Evolutionary conservation across 2,888 invertebrate species (phyloP).

Genomic region (Zootermopsis nevadensis): DNA sequence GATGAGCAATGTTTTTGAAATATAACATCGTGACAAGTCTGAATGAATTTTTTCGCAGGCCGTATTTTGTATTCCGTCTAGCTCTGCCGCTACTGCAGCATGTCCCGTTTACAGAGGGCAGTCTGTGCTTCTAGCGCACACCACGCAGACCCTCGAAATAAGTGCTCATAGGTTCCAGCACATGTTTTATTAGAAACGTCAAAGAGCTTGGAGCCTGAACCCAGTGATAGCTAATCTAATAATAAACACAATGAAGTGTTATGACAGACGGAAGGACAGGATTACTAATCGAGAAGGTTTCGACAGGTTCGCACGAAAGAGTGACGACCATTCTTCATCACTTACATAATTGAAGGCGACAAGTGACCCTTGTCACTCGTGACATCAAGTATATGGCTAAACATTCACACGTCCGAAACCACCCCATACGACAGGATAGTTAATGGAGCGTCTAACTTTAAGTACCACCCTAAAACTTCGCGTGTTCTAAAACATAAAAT

Average conservation of each 20-base stretch:
- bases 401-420: neutral
- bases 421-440: neutral
- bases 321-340: neutral
- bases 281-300: conserved; percentile 3
- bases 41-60: too few species aligned
- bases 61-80: too few species aligned
- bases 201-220: neutral
- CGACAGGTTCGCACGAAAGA: neutral
- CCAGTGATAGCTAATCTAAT: neutral
- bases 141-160: neutral
- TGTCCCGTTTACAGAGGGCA: too few species aligned
- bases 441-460: conserved; percentile 17
- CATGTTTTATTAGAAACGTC: neutral
- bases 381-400: neutral
- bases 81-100: too few species aligned
- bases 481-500: conserved; percentile 13
- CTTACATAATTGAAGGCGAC: conserved; percentile 2
- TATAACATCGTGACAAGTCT: too few species aligned
- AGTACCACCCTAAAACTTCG: conserved; percentile 16
- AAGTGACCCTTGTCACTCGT: neutral
- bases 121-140: too few species aligned
- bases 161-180: neutral
- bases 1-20: too few species aligned
- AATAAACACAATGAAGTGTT: neutral
- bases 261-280: neutral